Percentiles rank a stretch among this genome's conserved stretches.
These are phyloP conservation scores for Chrysomallon squamiferum DNA, from an alignment of 1,140 invertebrate genomes.

Conservation along the genomic window DNA sequence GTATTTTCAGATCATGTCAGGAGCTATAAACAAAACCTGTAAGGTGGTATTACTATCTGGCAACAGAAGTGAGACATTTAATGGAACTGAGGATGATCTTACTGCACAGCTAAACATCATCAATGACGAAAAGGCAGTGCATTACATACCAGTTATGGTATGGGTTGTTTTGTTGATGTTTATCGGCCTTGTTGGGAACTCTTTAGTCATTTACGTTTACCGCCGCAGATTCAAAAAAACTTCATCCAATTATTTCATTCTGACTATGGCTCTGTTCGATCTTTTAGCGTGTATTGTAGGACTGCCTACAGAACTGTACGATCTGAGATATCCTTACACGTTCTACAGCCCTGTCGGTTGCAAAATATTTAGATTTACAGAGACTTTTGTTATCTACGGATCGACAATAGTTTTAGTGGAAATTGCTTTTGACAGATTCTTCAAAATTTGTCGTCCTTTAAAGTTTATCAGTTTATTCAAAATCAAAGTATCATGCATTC, in stretches of 20 bases:
- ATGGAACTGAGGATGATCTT: too few relatives aligned
- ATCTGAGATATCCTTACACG: conserved; percentile 41
- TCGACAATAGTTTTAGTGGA: conserved; percentile 41
- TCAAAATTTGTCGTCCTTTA: conserved; percentile 45
- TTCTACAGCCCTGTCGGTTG: conserved; percentile 42
- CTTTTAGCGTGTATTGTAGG: conserved; percentile 44
- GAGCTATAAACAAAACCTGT: too few relatives aligned
- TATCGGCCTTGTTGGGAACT: conserved; percentile 40
- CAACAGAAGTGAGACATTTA: too few relatives aligned
- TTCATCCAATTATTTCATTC: conserved; percentile 50
- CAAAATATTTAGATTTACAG: conserved; percentile 34
- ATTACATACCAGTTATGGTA: conserved; percentile 42
- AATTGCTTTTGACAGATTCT: conserved; percentile 50
- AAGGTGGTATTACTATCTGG: too few relatives aligned
- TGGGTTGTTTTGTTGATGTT: conserved; percentile 37
- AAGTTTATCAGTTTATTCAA: conserved; percentile 36
- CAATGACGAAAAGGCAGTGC: conserved; percentile 27
- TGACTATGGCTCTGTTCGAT: conserved; percentile 49
- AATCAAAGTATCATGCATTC: conserved; percentile 37
- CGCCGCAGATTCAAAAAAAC: conserved; percentile 36
- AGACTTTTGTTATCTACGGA: conserved; percentile 38
- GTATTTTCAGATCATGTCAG: too few relatives aligned
- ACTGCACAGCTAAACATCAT: too few relatives aligned
- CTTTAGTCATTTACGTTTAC: conserved; percentile 45
- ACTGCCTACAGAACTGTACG: conserved; percentile 44